These are phyloP conservation scores for Helicolenus hilgendorfi DNA, from an alignment of 2,797 vertebrate species.

Conservation along the genomic window DNA sequence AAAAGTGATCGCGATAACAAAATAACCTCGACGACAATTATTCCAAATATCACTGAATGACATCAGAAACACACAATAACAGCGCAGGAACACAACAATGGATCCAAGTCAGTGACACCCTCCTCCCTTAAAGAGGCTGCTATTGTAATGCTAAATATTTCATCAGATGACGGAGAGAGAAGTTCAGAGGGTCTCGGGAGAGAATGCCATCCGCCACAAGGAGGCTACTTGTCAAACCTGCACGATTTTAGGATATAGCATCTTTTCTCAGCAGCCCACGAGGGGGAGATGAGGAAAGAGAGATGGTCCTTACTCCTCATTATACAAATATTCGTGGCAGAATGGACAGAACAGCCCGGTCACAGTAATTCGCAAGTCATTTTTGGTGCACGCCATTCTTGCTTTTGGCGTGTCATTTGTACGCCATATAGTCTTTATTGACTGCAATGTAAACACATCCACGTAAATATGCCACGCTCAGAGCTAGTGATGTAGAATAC, in stretches of 20 bases:
- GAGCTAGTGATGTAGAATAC: no score
- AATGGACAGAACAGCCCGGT: not conserved
- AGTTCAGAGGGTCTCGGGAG: conserved; percentile 77
- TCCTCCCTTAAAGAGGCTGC: conserved; percentile 60
- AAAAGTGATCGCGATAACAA: not conserved
- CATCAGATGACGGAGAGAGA: conserved; percentile 70
- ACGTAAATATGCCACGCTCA: no score
- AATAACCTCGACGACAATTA: not conserved
- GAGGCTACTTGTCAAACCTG: conserved; percentile 53
- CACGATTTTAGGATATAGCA: conserved; percentile 48
- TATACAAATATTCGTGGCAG: not conserved
- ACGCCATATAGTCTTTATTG: no score
- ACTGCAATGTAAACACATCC: no score
- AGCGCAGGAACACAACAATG: conserved; percentile 37
- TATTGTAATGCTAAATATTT: conserved; percentile 86
- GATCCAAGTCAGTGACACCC: conserved; percentile 44
- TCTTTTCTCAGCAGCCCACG: conserved; percentile 12
- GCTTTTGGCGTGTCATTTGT: no score
- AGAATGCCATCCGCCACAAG: conserved; percentile 50
- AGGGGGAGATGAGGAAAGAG: not conserved
- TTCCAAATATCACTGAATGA: conserved; percentile 24
- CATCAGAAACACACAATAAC: conserved; percentile 21
- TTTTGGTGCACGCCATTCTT: no score
- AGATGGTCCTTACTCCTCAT: not conserved
- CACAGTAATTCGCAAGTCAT: no score